Evolutionary conservation across 1,140 invertebrate species (phyloP), one percentile per base, ranked within the genome.

Genomic region (Harlomillsia oculata): DNA sequence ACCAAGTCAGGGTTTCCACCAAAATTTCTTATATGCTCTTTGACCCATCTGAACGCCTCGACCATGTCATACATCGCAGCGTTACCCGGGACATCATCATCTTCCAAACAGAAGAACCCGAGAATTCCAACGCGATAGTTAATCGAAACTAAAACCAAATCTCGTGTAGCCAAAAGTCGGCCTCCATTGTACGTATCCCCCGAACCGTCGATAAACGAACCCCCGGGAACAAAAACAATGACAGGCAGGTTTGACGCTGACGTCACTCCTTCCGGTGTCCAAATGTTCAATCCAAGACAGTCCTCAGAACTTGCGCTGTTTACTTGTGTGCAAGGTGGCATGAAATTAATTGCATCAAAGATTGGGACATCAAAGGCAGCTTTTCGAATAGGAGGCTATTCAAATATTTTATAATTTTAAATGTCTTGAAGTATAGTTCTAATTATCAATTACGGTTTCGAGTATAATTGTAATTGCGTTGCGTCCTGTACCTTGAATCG

Each of bases 31-130:
- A 60, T 55, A 23, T 54, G 43, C 3, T 53, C 21, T 23, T 49
- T 54, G 13, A 46, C 34, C 44, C 50, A 54, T 9, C 4, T 23
- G 3, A 60, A 28, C 14, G 58, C 58, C 6, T 48, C 18, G 6
- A 60, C 23, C 11, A 50, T 44, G 28, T 60, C 58, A 25, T 60
- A 60, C 45, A 60, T 34, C 4, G 23, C 58, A 8, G 51, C 58
- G 44, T 60, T 60, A 9, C 58, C 51, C 2, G 58, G 58, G 5
- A 34, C 41, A 20, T 45, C 34, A 11, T 53, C 41, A 13, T 5
- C 29, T 3, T 46, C 26, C 32, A 59, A 16, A 16, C 29, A 36
- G 32, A 53, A 59, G 28, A 59, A 59, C n/a, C n/a, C 56, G 36
- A 51, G 26, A 25, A 58, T n/a, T 5, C 56, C 56, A 5, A 58